Base-by-base conservation (phyloP, 1,140 invertebrate species). In the Proctacanthus coquilletti region DNA sequence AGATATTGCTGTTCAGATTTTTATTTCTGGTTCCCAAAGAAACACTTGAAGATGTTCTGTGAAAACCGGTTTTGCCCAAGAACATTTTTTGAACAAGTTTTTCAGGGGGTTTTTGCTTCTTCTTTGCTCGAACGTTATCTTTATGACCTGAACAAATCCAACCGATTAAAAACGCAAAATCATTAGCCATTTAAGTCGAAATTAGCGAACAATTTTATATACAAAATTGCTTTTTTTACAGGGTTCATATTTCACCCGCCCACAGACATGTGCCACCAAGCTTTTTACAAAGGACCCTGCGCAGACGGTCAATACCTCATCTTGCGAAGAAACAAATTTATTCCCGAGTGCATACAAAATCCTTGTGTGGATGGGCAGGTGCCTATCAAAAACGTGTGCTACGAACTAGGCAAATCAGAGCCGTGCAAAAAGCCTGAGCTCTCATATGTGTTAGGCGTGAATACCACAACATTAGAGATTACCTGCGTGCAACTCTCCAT, bases 261-360 rank as follows among this genome's bases (percentile, higher is more conserved):
- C 13, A 65, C 63, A 4, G 62, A 77, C 41, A 57, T 51, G 2
- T 81, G 78, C 42, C 67, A 69, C 56, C 62, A 66, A 33, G 72
- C 70, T 0, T 80, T 67, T 43, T 55, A 56, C 14, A 66, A 65
- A 48, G 77, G 77, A 0, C 77, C 77, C 0, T 81, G 78, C 47
- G 30, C 48, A 4, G 5, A 39, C 0, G 56, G 56, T 0, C 44
- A 77, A 31, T 71, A 74, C 43, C 50, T 79, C 9, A 51, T 75
- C 13, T 56, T 80, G 3, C 55, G 56, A 3, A 41, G 54, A 17
- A 58, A 63, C 33, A 60, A 66, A 15, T 53, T 63, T 0, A 58
- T 69, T 18, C 73, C 77, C 0, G 58, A 62, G 34, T 81, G 77
- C 45, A 54, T 55, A 2, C 41, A 39, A 4, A 80, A 80, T 61